These are phyloP conservation scores for Falco rusticolus DNA, from an alignment of 2,797 vertebrate species.

Conservation along the genomic window DNA sequence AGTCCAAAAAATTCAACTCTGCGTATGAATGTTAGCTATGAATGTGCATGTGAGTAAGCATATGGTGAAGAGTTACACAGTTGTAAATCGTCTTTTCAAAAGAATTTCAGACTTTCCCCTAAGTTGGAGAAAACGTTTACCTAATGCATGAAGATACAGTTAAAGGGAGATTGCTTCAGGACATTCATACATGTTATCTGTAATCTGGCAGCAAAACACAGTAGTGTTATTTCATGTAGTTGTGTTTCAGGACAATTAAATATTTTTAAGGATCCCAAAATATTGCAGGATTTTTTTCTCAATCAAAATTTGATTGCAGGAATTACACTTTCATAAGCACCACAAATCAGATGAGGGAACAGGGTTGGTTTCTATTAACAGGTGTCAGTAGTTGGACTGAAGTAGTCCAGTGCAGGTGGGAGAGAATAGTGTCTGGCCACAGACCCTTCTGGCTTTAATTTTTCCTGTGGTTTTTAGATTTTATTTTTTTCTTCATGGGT, in stretches of 20 bases:
- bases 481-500: background rate
- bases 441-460: background rate
- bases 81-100: background rate
- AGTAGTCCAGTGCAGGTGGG: background rate
- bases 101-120: background rate
- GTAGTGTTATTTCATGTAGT: background rate
- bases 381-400: background rate
- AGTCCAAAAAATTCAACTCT: background rate
- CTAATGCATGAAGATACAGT: background rate
- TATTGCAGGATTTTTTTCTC: too few relatives aligned
- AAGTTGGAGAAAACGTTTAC: background rate
- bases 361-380: background rate
- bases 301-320: too few relatives aligned
- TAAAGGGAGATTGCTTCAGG: background rate
- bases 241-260: background rate
- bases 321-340: background rate
- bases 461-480: background rate
- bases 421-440: background rate
- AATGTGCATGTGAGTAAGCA: background rate
- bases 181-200: background rate
- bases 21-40: background rate
- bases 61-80: background rate
- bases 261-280: background rate
- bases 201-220: background rate
- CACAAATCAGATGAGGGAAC: background rate